Conservation (phyloP, 2,113 vertebrate species). For the Melanerpes formicivorus region DNA sequence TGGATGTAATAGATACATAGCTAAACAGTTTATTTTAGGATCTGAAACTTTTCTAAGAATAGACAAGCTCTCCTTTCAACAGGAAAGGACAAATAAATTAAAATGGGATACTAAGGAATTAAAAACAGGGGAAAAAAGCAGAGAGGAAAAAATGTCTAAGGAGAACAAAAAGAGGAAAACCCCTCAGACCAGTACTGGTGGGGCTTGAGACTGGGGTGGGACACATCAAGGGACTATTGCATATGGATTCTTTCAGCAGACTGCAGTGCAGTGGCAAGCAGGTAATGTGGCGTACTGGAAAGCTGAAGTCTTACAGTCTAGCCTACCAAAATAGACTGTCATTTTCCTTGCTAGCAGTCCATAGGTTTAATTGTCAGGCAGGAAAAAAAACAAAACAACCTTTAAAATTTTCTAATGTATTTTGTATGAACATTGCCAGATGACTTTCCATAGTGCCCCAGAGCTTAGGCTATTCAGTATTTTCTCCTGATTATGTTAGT, state of each 20-base stretch:
- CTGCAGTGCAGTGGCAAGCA: neutral
- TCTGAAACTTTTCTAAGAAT: constrained; percentile 48
- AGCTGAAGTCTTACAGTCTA: neutral
- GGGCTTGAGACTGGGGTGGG: neutral
- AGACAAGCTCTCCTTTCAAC: constrained; percentile 41
- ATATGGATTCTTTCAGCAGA: neutral
- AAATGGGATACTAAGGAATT: neutral
- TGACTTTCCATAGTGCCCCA: neutral
- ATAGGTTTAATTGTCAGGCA: neutral
- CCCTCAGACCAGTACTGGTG: neutral
- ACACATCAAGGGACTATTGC: neutral
- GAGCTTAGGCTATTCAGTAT: neutral
- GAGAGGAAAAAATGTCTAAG: neutral
- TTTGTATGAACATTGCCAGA: neutral
- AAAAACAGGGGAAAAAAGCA: neutral
- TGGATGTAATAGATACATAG: constrained; percentile 66
- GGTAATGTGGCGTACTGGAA: neutral
- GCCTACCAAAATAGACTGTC: neutral
- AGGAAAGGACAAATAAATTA: constrained; percentile 53
- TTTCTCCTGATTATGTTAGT: neutral
- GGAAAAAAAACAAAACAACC: neutral
- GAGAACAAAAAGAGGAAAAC: neutral
- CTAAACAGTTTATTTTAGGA: constrained; percentile 67
- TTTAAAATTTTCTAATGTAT: neutral
- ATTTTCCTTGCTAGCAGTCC: neutral